These are phyloP conservation scores for Lasioglossum baleicum DNA, from an alignment of 1,140 invertebrate genomes.

Conservation along the genomic window DNA sequence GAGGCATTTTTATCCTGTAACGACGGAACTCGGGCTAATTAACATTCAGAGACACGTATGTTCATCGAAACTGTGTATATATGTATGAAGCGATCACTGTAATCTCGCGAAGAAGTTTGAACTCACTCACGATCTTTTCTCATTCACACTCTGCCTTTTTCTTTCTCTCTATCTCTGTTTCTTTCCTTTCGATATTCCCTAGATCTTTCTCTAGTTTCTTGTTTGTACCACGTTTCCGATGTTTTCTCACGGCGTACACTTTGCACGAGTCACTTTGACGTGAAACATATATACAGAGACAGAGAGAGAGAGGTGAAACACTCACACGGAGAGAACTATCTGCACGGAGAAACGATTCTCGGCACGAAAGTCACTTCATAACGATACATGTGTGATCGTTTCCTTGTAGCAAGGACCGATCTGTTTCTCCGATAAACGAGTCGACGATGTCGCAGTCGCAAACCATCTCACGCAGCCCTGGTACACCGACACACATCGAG, in stretches of 20 bases:
- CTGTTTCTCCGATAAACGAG: conserved; percentile 79
- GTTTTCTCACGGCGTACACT: conserved; percentile 43
- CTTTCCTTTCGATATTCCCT: conserved; percentile 1
- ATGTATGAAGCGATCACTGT: neutral
- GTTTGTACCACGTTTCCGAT: conserved; percentile 36
- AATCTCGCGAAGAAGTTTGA: neutral
- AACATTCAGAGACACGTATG: neutral
- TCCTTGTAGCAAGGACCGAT: conserved; percentile 81
- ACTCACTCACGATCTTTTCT: neutral
- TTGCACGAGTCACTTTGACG: conserved; percentile 19
- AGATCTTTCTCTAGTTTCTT: conserved; percentile 22
- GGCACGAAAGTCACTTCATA: conserved; percentile 38
- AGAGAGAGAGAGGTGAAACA: no score
- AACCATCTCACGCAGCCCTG: conserved; percentile 69
- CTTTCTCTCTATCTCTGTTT: neutral
- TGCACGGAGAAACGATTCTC: conserved; percentile 45
- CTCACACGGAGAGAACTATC: conserved; percentile 16
- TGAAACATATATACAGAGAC: conserved; percentile 4
- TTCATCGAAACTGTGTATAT: conserved; percentile 2
- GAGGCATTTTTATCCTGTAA: neutral
- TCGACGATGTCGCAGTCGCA: conserved; percentile 73
- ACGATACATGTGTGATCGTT: conserved; percentile 38
- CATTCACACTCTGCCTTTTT: neutral
- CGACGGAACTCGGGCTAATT: neutral
- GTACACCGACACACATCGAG: conserved; percentile 75